Conservation (phyloP, 35 echinoderm and acorn worm genomes). For the Patiria miniata region DNA sequence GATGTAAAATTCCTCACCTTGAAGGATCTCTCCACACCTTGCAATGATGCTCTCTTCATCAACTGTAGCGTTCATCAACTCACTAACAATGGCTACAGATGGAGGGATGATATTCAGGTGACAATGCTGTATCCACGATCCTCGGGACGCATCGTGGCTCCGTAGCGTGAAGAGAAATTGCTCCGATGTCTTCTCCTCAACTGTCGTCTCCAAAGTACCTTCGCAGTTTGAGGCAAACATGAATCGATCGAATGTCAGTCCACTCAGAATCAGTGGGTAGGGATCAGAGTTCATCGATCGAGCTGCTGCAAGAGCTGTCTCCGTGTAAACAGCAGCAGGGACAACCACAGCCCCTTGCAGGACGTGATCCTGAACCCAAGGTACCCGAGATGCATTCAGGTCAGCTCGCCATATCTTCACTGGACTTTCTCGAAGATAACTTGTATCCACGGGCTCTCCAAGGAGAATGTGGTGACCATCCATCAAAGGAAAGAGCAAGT, state of each 20-base stretch:
- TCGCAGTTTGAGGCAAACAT: constrained; percentile 39
- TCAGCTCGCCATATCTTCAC: constrained; percentile 42
- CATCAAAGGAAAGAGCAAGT: constrained; percentile 14
- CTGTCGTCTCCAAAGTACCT: constrained; percentile 30
- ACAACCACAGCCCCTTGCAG: constrained; percentile 44
- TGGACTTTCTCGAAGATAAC: not conserved
- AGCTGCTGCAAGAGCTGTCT: constrained; percentile 40
- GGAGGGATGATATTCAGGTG: not conserved
- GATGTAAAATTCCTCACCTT: constrained; percentile 46
- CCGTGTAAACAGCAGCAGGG: constrained; percentile 52
- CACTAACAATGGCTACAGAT: no score
- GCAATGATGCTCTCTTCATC: constrained; percentile 1
- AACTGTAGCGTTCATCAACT: not conserved
- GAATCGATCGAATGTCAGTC: constrained; percentile 36
- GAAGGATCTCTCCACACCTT: not conserved
- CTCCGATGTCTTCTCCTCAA: constrained; percentile 7
- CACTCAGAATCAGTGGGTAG: not conserved
- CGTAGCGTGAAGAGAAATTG: constrained; percentile 13
- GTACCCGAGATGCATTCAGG: constrained; percentile 20
- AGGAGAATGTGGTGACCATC: constrained; percentile 39
- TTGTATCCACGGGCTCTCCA: constrained; percentile 4
- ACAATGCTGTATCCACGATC: constrained; percentile 35
- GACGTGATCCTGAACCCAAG: constrained; percentile 51
- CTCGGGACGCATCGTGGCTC: constrained; percentile 14
- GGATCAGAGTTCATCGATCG: not conserved